Conservation (phyloP, 2,888 invertebrate genomes). For the Lochmaea crataegi region DNA sequence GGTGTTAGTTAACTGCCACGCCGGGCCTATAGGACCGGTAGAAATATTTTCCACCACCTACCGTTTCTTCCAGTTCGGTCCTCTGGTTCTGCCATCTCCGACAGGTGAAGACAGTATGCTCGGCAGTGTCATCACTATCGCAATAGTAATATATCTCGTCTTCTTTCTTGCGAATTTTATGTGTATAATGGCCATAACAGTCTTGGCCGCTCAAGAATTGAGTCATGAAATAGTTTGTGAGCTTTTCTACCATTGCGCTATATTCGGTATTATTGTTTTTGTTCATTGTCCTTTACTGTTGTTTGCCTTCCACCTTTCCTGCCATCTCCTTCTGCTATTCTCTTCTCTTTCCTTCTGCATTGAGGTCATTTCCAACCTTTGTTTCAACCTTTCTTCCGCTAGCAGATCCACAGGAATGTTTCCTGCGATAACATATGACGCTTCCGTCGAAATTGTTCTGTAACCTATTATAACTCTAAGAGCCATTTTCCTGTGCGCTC, state of each 20-base stretch:
- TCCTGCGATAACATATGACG: constrained; percentile 29
- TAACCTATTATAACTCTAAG: constrained; percentile 33
- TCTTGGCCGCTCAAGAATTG: background rate
- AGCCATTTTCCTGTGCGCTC: constrained; percentile 27
- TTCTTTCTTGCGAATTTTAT: background rate
- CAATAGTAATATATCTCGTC: background rate
- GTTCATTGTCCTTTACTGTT: background rate
- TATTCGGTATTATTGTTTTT: background rate
- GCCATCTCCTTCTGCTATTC: background rate
- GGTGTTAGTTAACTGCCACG: no score
- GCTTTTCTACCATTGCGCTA: background rate
- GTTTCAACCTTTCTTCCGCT: constrained; percentile 6
- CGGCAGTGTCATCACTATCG: no score
- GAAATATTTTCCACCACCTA: no score
- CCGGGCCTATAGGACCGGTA: no score
- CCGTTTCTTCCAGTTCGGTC: no score
- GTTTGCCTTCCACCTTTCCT: constrained; percentile 2
- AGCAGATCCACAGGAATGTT: constrained; percentile 30
- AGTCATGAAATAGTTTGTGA: background rate
- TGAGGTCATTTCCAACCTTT: background rate
- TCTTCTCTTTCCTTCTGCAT: background rate
- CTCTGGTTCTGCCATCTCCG: no score
- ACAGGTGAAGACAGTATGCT: no score
- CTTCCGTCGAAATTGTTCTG: constrained; percentile 34
- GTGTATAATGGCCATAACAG: background rate